Percentiles rank a stretch among this genome's conserved stretches.
Conservation (phyloP, 2,888 invertebrate species). For the Drosophila prostipennis region DNA sequence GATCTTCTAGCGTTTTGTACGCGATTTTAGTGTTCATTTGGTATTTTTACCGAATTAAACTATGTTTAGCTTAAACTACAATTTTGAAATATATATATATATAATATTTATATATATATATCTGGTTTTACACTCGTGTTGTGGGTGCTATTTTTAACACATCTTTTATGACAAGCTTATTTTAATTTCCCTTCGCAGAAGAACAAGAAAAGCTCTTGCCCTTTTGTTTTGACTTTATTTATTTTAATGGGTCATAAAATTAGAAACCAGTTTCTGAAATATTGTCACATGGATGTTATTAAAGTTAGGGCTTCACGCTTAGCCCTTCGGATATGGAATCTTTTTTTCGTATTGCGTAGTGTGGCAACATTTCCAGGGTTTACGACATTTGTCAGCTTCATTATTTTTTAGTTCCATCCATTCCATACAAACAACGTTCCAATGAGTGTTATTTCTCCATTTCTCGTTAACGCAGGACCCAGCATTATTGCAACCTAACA, state of each 20-base stretch:
- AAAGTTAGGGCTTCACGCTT: conserved; percentile 13
- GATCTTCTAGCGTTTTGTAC: background rate
- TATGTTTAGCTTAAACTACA: no score
- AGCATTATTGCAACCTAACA: background rate
- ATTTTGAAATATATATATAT: background rate
- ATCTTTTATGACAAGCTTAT: background rate
- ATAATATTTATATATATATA: background rate
- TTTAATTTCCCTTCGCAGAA: conserved; percentile 6
- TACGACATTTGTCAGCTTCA: background rate
- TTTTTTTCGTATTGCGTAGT: background rate
- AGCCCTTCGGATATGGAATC: conserved; percentile 1
- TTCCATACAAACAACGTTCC: background rate
- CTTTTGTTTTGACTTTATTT: conserved; percentile 26
- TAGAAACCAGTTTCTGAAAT: conserved; percentile 17
- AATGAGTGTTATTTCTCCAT: background rate
- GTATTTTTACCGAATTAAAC: background rate
- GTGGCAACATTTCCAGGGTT: conserved; percentile 11
- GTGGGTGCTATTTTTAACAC: background rate
- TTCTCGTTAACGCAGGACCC: conserved; percentile 5
- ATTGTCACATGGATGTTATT: background rate
- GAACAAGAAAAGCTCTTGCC: conserved; percentile 31
- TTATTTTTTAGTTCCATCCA: background rate
- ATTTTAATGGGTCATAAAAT: conserved; percentile 26
- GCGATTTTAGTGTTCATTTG: background rate
- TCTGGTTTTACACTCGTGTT: background rate